Evolutionary conservation across 2,888 invertebrate species (phyloP).

Genomic region (Heliothis peltigera): DNA sequence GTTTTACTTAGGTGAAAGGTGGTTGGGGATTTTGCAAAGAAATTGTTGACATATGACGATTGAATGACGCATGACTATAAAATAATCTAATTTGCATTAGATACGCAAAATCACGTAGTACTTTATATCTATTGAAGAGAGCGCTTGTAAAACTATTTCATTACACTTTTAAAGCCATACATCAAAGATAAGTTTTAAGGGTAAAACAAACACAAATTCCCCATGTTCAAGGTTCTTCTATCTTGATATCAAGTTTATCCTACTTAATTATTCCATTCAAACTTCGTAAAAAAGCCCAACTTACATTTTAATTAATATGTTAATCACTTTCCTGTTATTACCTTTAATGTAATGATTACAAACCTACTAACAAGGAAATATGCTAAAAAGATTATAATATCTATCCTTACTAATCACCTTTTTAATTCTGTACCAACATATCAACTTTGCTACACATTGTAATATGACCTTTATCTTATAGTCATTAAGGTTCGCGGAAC

Average conservation of each 20-base stretch:
- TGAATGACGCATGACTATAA: not conserved
- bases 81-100: not conserved
- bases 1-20: too few relatives aligned
- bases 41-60: too few relatives aligned
- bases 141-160: too few relatives aligned
- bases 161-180: not conserved
- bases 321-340: slow-evolving; percentile 52
- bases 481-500: not conserved
- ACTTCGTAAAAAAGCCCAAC: slow-evolving; percentile 12
- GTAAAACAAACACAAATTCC: not conserved
- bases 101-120: not conserved
- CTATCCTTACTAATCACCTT: slow-evolving; percentile 68
- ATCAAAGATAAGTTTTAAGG: not conserved
- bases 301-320: slow-evolving; percentile 53
- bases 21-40: not conserved
- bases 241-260: not conserved
- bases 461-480: slow-evolving; percentile 35
- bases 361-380: slow-evolving; percentile 50
- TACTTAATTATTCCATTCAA: slow-evolving; percentile 26
- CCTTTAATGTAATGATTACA: slow-evolving; percentile 53
- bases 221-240: not conserved
- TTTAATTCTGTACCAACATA: slow-evolving; percentile 58
- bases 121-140: too few relatives aligned
- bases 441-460: not conserved
- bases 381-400: slow-evolving; percentile 46